Conservation (phyloP, 2,888 invertebrate genomes). For the Ferdinandea cuprea region DNA sequence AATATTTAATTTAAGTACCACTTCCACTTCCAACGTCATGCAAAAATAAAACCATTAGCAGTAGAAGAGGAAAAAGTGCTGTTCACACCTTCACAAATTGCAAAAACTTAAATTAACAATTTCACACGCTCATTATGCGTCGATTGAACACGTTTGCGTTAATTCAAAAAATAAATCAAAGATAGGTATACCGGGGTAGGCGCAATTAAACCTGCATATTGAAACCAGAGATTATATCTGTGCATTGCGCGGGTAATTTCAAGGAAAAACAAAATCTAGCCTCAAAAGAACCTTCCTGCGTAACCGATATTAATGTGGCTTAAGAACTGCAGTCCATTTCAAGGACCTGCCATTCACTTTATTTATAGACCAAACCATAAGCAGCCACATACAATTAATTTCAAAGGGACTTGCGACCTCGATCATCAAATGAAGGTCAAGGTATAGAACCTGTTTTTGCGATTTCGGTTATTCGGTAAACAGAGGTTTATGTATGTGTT, state of each 20-base stretch:
- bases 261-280: too few species aligned
- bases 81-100: slow-evolving; percentile 50
- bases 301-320: background rate
- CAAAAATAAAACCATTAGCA: slow-evolving; percentile 18
- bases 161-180: slow-evolving; percentile 6
- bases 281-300: slow-evolving; percentile 9
- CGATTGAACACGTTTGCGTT: slow-evolving; percentile 28
- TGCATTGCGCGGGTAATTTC: background rate
- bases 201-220: slow-evolving; percentile 2
- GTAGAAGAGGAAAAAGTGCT: slow-evolving; percentile 23
- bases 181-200: background rate
- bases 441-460: slow-evolving; percentile 25
- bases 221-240: slow-evolving; percentile 3
- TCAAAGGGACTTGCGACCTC: background rate
- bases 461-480: slow-evolving; percentile 29
- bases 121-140: slow-evolving; percentile 50
- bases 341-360: slow-evolving; percentile 41
- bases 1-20: background rate
- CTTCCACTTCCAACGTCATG: background rate
- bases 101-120: slow-evolving; percentile 27
- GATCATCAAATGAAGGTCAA: slow-evolving; percentile 56
- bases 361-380: background rate
- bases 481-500: background rate
- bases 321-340: slow-evolving; percentile 8
- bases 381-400: background rate